phyloP scores from a whole-genome alignment of 2,888 invertebrate genomes.

The Drosophila demipolita region DNA sequence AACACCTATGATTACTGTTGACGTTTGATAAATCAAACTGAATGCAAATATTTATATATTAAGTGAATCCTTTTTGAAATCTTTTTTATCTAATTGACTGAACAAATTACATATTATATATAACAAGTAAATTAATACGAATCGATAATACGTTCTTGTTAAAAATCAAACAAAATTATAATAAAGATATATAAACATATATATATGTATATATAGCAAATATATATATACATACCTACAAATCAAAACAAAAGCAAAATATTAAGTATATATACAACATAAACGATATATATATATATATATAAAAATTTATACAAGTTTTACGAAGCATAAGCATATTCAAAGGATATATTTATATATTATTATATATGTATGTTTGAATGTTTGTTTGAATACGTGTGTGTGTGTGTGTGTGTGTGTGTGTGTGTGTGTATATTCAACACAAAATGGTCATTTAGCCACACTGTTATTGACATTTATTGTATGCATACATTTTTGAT shows the following conservation, averaged over 20 bases:
- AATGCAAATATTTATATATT: conserved; percentile 53
- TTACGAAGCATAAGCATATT: conserved; percentile 68
- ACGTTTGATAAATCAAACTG: conserved; percentile 44
- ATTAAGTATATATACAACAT: conserved; percentile 44
- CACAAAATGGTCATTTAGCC: conserved; percentile 48
- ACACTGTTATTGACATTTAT: conserved; percentile 50
- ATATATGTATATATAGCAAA: conserved; percentile 9
- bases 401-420: conserved; percentile 3
- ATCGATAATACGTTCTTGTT: conserved; percentile 74
- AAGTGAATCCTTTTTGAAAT: conserved; percentile 79
- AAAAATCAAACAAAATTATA: conserved; percentile 18
- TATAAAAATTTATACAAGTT: conserved; percentile 76
- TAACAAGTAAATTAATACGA: conserved; percentile 68
- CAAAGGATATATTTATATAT: conserved; percentile 66
- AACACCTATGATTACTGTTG: conserved; percentile 52
- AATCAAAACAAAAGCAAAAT: conserved; percentile 50
- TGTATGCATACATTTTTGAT: conserved; percentile 62
- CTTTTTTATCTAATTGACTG: conserved; percentile 79
- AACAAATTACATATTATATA: conserved; percentile 74
- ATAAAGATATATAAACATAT: conserved; percentile 1
- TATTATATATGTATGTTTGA: conserved; percentile 57
- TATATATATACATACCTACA: conserved; percentile 22
- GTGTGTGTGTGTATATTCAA: conserved; percentile 3
- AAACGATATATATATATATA: conserved; percentile 30
- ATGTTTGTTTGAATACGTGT: conserved; percentile 21